Percentiles rank a stretch among this genome's conserved stretches.
Conservation (phyloP, 2,888 invertebrate genomes). For the Lampropteryx suffumata region DNA sequence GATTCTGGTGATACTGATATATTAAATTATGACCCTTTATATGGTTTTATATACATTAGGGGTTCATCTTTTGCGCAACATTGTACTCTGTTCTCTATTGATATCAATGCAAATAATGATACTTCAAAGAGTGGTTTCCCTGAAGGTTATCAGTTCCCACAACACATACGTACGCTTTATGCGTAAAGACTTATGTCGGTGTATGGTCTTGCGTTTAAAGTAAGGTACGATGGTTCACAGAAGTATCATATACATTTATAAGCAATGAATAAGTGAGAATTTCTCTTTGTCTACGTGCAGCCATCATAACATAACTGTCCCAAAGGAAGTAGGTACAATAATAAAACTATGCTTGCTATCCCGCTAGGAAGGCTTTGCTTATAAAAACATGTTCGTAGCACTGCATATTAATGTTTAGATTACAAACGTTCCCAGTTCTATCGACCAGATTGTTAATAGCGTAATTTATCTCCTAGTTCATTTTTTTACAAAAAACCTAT, state of each 20-base stretch:
- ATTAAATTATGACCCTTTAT: too few species aligned
- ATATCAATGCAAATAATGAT: too few species aligned
- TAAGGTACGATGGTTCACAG: slow-evolving; percentile 38
- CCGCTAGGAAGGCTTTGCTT: slow-evolving; percentile 54
- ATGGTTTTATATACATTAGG: too few species aligned
- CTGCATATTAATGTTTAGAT: slow-evolving; percentile 21
- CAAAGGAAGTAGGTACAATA: slow-evolving; percentile 67
- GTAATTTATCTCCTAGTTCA: too few species aligned
- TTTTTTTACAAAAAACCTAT: too few species aligned
- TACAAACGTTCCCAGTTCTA: too few species aligned
- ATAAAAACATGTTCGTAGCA: slow-evolving; percentile 18
- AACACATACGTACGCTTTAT: background rate
- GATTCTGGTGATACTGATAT: too few species aligned
- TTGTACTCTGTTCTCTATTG: too few species aligned
- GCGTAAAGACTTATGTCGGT: slow-evolving; percentile 11
- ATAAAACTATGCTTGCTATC: slow-evolving; percentile 44
- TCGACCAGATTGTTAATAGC: too few species aligned
- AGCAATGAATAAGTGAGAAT: slow-evolving; percentile 61
- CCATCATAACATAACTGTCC: slow-evolving; percentile 60
- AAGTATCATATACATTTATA: slow-evolving; percentile 47
- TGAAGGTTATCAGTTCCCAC: slow-evolving; percentile 1
- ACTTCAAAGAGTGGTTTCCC: background rate
- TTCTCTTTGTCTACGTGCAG: slow-evolving; percentile 52
- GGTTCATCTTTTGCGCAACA: too few species aligned
- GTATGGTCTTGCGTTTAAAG: slow-evolving; percentile 12